A percentile compares a stretch with the other conserved stretches of the same genome.
These are phyloP conservation scores for Drosophila maculinotata DNA, from an alignment of 2,888 invertebrate species.

Conservation along the genomic window DNA sequence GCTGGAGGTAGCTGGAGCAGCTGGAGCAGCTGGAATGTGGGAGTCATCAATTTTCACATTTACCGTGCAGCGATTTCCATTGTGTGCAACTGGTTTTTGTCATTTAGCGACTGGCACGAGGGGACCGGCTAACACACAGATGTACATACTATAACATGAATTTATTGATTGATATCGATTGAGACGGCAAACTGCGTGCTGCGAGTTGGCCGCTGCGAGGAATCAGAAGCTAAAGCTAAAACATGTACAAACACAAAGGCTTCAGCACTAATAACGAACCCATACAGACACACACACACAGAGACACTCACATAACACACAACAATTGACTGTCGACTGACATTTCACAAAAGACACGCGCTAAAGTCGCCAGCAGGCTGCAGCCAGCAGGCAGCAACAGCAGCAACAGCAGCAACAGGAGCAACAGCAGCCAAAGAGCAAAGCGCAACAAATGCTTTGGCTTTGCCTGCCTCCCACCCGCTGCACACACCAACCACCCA, in stretches of 20 bases:
- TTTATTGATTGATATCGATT: constrained; percentile 76
- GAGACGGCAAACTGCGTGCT: constrained; percentile 33
- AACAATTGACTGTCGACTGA: constrained; percentile 35
- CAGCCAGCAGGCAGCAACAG: too few species aligned
- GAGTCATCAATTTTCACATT: constrained; percentile 28
- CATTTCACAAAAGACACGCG: constrained; percentile 52
- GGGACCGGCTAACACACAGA: too few species aligned
- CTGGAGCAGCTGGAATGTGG: too few species aligned
- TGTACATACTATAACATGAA: constrained; percentile 2
- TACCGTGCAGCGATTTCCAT: constrained; percentile 24
- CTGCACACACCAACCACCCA: too few species aligned
- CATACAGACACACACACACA: constrained; percentile 2
- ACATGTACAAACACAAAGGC: constrained; percentile 1
- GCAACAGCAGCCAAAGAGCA: constrained; percentile 34
- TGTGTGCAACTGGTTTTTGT: constrained; percentile 21
- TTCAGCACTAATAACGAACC: neutral
- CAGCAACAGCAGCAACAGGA: constrained; percentile 12
- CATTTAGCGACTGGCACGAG: too few species aligned
- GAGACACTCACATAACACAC: neutral
- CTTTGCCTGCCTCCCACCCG: constrained; percentile 16
- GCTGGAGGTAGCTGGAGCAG: neutral
- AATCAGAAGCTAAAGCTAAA: constrained; percentile 19
- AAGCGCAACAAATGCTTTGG: constrained; percentile 63
- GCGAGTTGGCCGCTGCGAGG: constrained; percentile 44
- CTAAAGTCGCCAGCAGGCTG: constrained; percentile 19